Percentiles rank a stretch among this genome's conserved stretches.
Conservation (phyloP, 2,888 invertebrate genomes). For the Scaptomyza tumidula region DNA sequence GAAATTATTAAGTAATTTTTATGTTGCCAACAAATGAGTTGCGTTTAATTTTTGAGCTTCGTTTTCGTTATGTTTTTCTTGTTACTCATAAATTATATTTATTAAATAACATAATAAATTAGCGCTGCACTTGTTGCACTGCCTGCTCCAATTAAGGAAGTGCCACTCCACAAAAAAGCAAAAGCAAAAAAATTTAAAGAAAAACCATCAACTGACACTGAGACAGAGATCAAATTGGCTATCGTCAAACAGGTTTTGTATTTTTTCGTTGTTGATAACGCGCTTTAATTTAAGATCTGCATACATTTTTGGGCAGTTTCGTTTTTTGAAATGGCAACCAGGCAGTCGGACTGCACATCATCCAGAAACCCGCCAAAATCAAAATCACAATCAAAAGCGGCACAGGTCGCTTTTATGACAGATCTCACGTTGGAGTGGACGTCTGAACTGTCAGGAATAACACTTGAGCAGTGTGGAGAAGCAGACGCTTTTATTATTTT, state of each 20-base stretch:
- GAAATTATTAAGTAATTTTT: constrained; percentile 78
- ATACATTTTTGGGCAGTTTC: constrained; percentile 72
- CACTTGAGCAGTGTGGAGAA: constrained; percentile 68
- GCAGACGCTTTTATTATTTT: constrained; percentile 45
- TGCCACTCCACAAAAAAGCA: constrained; percentile 64
- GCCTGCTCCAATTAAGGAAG: constrained; percentile 75
- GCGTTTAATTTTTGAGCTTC: neutral
- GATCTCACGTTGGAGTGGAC: constrained; percentile 77
- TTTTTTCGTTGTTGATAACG: constrained; percentile 63
- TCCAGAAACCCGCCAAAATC: constrained; percentile 47
- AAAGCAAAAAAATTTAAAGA: constrained; percentile 10
- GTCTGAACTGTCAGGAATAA: constrained; percentile 73
- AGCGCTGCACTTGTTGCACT: constrained; percentile 72
- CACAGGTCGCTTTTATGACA: constrained; percentile 72
- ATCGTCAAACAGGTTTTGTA: constrained; percentile 67
- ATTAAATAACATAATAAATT: constrained; percentile 77
- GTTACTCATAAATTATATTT: constrained; percentile 69
- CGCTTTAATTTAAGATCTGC: constrained; percentile 77
- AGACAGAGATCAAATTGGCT: constrained; percentile 65
- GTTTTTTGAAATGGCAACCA: constrained; percentile 39
- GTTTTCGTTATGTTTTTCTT: constrained; percentile 26
- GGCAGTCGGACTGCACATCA: constrained; percentile 37
- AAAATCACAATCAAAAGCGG: constrained; percentile 67
- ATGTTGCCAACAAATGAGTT: constrained; percentile 55
- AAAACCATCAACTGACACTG: constrained; percentile 56